Conservation (phyloP, 2,888 invertebrate species). For the Phrixothrix hirtus region DNA sequence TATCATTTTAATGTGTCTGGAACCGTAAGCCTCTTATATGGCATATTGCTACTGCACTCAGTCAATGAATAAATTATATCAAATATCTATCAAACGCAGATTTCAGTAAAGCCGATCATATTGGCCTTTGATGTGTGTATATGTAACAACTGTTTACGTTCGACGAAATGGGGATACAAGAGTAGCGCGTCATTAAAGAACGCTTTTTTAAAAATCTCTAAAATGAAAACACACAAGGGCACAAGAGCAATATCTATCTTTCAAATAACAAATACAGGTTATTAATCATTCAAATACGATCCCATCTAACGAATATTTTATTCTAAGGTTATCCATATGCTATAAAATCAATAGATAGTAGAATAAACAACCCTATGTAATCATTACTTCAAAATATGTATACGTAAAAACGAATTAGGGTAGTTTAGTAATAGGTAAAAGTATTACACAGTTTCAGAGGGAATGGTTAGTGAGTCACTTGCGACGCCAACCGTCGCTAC, state of each 20-base stretch:
- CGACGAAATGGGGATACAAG: no score
- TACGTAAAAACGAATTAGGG: conserved; percentile 18
- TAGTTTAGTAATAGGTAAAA: conserved; percentile 23
- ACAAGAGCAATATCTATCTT: no score
- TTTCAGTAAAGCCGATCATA: conserved; percentile 51
- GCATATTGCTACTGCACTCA: conserved; percentile 58
- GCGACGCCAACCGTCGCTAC: conserved; percentile 31
- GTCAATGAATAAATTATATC: conserved; percentile 73
- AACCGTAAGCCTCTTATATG: conserved; percentile 57
- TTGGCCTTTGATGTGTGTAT: conserved; percentile 48
- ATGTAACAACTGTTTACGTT: conserved; percentile 2
- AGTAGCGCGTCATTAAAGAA: no score
- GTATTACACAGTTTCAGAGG: conserved; percentile 12
- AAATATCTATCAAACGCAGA: conserved; percentile 69
- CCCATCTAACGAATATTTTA: neutral
- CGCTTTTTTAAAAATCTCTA: no score
- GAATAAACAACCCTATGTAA: conserved; percentile 4
- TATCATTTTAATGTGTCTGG: conserved; percentile 58
- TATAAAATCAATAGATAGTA: conserved; percentile 6
- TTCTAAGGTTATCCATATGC: neutral
- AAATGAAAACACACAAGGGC: no score
- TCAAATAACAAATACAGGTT: neutral
- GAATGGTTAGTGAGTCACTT: conserved; percentile 22
- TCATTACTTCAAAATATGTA: conserved; percentile 6
- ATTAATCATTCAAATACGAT: neutral